Base-by-base conservation (phyloP, 2,888 invertebrate species). In the Erebia epiphron region DNA sequence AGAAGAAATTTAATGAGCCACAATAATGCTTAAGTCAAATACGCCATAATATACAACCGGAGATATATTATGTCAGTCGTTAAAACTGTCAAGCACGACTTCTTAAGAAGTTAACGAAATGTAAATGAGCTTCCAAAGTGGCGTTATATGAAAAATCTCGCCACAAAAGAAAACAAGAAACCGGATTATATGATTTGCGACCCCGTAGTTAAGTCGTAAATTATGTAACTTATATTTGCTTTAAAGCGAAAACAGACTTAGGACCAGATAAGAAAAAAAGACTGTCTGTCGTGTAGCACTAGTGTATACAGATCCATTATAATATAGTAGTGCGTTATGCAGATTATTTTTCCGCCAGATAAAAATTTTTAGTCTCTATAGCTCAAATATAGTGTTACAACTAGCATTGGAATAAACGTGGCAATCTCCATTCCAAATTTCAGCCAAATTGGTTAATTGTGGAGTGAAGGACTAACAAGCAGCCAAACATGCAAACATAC, bases 141-240 rank as follows among this genome's bases (percentile, higher is more conserved):
- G 49, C 50, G 5, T 62, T 21, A 65, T 61, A 61, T 63, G 52
- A 68, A 69, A 35, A 73, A 70, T 67, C 69, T 72, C 74, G 54
- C 70, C 52, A 68, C 67, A 75, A 76, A 73, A 77, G 79, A 75
- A 80, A 84, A 80, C 79, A 79, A 74, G 79, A 80, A 75, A 72
- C 70, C 71, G 68, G 79, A 80, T 83, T 80, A 82, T 77, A 79
- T 79, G 80, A 81, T 82, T 78, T 80, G 67, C 65, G 67, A 66
- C 70, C 66, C 72, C 74, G 80, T 80, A 79, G 79, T 82, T 77
- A 78, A 82, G 82, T 82, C 84, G 82, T 86, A 84, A 86, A 85
- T 85, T 82, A 82, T 78, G 80, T 80, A 82, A 80, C 83, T 84
- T 82, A 81, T 84, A 82, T 85, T 85, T 83, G 82, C 81, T 86